Conservation (phyloP, 2,888 invertebrate species). For the Drosophila anomalipes region DNA sequence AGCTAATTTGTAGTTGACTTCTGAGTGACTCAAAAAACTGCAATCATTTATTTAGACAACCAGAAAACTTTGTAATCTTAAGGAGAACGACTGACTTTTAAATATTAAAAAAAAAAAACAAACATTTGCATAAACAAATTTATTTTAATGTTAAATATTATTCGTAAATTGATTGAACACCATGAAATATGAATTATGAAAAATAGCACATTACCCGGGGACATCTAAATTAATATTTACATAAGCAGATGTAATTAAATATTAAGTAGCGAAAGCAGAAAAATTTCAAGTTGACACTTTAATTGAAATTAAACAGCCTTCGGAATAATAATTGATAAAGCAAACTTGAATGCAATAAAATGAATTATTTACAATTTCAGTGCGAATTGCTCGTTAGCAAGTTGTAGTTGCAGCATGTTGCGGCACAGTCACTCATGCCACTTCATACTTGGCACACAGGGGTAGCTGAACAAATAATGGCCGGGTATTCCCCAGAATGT, state of each 20-base stretch:
- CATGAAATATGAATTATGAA: neutral
- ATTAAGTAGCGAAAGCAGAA: neutral
- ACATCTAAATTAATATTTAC: neutral
- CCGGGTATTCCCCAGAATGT: conserved; percentile 80
- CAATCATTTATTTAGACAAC: neutral
- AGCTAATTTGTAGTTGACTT: conserved; percentile 8
- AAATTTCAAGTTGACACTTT: neutral
- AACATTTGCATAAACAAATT: neutral
- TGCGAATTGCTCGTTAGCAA: neutral
- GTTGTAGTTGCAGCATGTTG: conserved; percentile 4
- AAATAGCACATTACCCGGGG: neutral
- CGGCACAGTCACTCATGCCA: conserved; percentile 23
- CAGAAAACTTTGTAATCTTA: neutral
- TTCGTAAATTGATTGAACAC: neutral
- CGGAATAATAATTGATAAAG: neutral
- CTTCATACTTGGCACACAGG: neutral
- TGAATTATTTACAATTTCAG: neutral
- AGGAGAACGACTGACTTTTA: neutral
- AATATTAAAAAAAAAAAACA: neutral
- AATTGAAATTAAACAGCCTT: neutral
- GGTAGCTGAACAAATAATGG: conserved; percentile 40
- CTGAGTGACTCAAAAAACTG: neutral
- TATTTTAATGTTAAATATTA: neutral
- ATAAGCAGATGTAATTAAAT: neutral
- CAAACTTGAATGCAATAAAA: neutral